Conservation (phyloP, 2,888 invertebrate species). For the Caenorhabditis japonica region DNA sequence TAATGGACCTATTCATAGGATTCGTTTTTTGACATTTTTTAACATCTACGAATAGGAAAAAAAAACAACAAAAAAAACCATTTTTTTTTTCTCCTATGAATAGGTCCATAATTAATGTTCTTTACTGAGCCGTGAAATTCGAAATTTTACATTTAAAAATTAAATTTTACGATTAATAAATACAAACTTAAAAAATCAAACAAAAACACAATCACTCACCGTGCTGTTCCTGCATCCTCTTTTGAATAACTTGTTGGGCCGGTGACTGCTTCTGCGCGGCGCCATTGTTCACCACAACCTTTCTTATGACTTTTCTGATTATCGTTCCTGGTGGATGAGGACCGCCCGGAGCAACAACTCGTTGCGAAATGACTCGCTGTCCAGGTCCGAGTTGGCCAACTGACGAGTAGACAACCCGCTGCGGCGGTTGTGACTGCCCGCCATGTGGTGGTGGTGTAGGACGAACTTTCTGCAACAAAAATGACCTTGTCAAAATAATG, state of each 20-base stretch:
- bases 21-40: no score
- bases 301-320: constrained; percentile 32
- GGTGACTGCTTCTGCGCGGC: constrained; percentile 20
- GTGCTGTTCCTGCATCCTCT: constrained; percentile 35
- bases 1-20: no score
- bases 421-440: background rate
- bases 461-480: constrained; percentile 26
- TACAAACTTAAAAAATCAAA: no score
- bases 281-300: constrained; percentile 12
- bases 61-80: no score
- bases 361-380: constrained; percentile 26
- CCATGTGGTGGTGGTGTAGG: constrained; percentile 9
- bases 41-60: no score
- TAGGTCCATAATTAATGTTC: no score
- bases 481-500: no score
- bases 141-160: no score
- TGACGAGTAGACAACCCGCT: constrained; percentile 22
- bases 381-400: constrained; percentile 8
- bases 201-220: no score
- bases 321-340: constrained; percentile 36
- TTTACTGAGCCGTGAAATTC: no score
- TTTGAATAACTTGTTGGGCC: constrained; percentile 37
- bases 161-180: no score
- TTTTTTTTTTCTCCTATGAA: no score
- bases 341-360: constrained; percentile 33